These are phyloP conservation scores for Saturnia japonica DNA, from an alignment of 2,888 invertebrate genomes.

Conservation along the genomic window DNA sequence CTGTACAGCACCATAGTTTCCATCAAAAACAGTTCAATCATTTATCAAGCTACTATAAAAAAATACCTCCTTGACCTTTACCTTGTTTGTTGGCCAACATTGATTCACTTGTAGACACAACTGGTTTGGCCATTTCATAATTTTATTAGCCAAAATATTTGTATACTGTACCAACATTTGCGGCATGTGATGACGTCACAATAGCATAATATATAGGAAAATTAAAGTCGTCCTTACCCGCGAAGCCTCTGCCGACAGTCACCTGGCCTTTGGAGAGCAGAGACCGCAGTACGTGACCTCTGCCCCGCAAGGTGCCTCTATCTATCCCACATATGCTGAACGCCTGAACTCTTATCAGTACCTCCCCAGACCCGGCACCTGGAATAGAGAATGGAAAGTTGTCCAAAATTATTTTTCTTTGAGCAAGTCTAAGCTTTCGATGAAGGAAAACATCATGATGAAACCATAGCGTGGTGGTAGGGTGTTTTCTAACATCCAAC, in stretches of 20 bases:
- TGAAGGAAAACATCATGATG: too few relatives aligned
- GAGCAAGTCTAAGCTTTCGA: too few relatives aligned
- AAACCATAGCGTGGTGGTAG: too few relatives aligned
- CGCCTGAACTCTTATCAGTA: slow-evolving; percentile 71
- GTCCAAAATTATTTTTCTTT: neutral
- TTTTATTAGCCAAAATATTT: too few relatives aligned
- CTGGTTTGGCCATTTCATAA: too few relatives aligned
- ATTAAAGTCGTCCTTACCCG: slow-evolving; percentile 44
- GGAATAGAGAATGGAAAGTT: neutral
- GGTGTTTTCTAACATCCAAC: too few relatives aligned
- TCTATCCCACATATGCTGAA: slow-evolving; percentile 69
- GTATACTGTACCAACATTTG: neutral
- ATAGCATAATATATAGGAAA: neutral
- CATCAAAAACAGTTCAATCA: too few relatives aligned
- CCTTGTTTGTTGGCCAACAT: too few relatives aligned
- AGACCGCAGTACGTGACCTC: slow-evolving; percentile 56
- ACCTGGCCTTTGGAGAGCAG: slow-evolving; percentile 50
- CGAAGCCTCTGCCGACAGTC: slow-evolving; percentile 68
- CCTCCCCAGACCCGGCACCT: slow-evolving; percentile 66
- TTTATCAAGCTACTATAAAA: too few relatives aligned
- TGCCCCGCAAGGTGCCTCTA: slow-evolving; percentile 64
- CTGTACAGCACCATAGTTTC: too few relatives aligned
- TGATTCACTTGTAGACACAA: too few relatives aligned
- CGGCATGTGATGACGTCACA: neutral
- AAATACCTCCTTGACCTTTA: too few relatives aligned